Base-by-base conservation (phyloP, 2,888 invertebrate species). In the Drosophila nr. fundita region DNA sequence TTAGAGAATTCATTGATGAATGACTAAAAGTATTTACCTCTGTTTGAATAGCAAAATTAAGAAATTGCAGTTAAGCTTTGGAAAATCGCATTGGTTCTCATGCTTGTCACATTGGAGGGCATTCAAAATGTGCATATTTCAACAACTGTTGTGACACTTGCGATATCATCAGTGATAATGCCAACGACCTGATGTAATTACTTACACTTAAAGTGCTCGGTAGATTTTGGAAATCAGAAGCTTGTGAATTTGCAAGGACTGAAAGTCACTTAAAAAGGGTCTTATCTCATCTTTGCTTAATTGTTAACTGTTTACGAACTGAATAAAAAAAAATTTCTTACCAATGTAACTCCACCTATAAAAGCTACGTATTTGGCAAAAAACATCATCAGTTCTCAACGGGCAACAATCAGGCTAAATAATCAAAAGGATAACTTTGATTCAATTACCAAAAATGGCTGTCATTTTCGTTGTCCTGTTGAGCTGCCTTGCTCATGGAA, bases 311-410 rank as follows among this genome's bases (percentile, higher is more conserved):
- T 15, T 32, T 63, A n/a, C 11, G 21, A 21, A 11, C 21, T 11
- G 11, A 21, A 40, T 40, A 40, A 21, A 2, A 11, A 30, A 30
- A 40, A 21, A 5, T 3, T 2, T 21, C n/a, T 11, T 21, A 21
- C 42, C 21, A 42, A 42, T 11, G 15, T 11, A 40, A 1, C 15
- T 38, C 4, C 11, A 29, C 36, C 34, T 68, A 70, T 70, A 68
- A 60, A 70, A 53, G 60, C 4, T 5, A 4, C 1, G 5, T 10
- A n/a, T 10, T 40, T 29, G 1, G 24, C 18, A 24, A 34, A 29
- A 0, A 21, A 54, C 1, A 54, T 27, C 54, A 69, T 69, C 67
- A 69, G 59, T 67, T 55, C 49, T 36, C 27, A 29, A 11, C 54
- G 32, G 11, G 42, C 42, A 42, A 21, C 21, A 42, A 42, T 2